Conservation (phyloP, 2,888 invertebrate species). For the Germaria angustata region DNA sequence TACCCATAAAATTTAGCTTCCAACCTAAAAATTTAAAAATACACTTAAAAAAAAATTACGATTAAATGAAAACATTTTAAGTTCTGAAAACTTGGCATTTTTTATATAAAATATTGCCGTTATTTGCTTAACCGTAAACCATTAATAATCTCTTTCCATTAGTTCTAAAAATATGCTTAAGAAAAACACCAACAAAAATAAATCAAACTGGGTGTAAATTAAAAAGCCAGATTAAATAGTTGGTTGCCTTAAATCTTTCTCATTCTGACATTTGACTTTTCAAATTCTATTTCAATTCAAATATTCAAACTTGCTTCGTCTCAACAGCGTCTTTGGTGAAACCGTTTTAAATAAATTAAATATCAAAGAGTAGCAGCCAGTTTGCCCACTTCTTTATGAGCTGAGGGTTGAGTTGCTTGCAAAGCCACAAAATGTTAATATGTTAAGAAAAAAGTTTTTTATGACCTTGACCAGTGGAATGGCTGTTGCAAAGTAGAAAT, state of each 20-base stretch:
- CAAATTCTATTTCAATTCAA: neutral
- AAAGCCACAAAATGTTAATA: constrained; percentile 21
- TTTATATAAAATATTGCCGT: neutral
- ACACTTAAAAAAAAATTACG: too few species aligned
- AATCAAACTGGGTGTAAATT: constrained; percentile 13
- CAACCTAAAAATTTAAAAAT: too few species aligned
- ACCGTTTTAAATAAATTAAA: constrained; percentile 27
- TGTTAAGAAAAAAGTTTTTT: neutral
- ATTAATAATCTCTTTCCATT: constrained; percentile 14
- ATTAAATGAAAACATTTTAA: too few species aligned
- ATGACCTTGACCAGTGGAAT: constrained; percentile 51
- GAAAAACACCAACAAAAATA: neutral
- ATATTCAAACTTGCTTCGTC: neutral
- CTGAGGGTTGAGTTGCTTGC: constrained; percentile 21
- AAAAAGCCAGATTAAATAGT: constrained; percentile 1
- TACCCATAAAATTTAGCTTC: too few species aligned
- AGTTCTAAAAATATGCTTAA: neutral
- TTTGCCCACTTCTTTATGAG: constrained; percentile 45
- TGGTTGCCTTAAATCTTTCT: constrained; percentile 34
- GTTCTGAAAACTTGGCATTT: neutral
- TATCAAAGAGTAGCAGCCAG: constrained; percentile 26
- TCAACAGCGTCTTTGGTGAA: neutral
- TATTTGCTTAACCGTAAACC: neutral
- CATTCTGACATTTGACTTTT: constrained; percentile 51
- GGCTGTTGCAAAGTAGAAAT: constrained; percentile 5